Evolutionary conservation across 2,113 vertebrate species (phyloP), one percentile per base, ranked within the genome.

Genomic region (Pipa parva): DNA sequence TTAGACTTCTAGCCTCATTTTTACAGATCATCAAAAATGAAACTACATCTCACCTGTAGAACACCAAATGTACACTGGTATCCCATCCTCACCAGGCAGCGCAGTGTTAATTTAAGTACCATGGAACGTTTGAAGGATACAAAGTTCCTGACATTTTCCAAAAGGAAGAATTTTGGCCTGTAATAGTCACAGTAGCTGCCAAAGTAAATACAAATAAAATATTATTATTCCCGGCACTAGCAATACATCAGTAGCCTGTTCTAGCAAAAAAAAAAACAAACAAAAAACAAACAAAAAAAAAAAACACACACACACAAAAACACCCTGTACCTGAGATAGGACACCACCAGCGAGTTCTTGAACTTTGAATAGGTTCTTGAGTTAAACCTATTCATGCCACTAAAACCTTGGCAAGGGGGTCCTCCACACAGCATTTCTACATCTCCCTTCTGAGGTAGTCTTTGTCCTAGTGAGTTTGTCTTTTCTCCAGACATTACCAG

Each of bases 151-250:
- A 98, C 94, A 0, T 98, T 99, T 80, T 98, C 96, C 76, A 98
- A 85, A 2, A 98, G 87, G 81, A 99, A 99, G 76, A 88, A 98
- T 7, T 94, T 89, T 0, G 95, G 95, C 49, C 95, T 85, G 87
- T 97, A 99, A 81, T 97, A 98, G 71, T 99, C 96, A 7, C 95
- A 98, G 84, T 98, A 99, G 71, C 96, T 99, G 71, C 97, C 96
- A 7, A 95, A 98, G 84, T 97, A 98, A 71, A 95, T 98, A 78
- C 4, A 76, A 73, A n/a, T n/a, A n/a, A n/a, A n/a, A n/a, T n/a
- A n/a, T n/a, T n/a, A n/a, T n/a, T n/a, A n/a, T n/a, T n/a, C n/a
- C n/a, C n/a, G n/a, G n/a, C n/a, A n/a, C n/a, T n/a, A n/a, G n/a
- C n/a, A n/a, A n/a, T n/a, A n/a, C n/a, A n/a, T n/a, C n/a, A n/a